Percentiles rank a stretch among this genome's conserved stretches.
Conservation (phyloP, 2,113 vertebrate genomes). For the Neodon shergylaensis region DNA sequence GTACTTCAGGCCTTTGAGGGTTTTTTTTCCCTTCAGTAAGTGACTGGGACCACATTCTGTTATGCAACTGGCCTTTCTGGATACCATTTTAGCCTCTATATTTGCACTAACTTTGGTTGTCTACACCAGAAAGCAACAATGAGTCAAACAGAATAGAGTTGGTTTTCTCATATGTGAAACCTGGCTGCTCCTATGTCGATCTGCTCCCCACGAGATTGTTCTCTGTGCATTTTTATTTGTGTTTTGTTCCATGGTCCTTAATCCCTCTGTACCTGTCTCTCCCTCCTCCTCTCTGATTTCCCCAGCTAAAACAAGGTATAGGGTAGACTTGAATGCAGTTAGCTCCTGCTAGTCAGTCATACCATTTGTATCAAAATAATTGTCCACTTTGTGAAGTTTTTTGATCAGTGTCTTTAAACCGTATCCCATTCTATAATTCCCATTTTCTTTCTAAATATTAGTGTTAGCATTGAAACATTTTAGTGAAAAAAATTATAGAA, state of each 20-base stretch:
- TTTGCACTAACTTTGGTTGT: background rate
- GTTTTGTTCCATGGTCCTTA: background rate
- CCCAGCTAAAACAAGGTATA: background rate
- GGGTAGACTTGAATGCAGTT: background rate
- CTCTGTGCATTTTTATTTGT: background rate
- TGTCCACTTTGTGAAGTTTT: background rate
- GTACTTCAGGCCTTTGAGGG: background rate
- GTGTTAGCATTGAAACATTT: conserved; percentile 40
- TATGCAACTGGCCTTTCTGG: background rate
- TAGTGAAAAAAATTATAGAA: conserved; percentile 22
- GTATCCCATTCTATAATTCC: background rate
- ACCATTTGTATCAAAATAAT: background rate
- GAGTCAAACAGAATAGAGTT: background rate
- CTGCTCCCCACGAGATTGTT: background rate
- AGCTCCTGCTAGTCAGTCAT: background rate
- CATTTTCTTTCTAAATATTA: background rate
- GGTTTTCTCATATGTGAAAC: background rate
- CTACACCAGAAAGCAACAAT: background rate
- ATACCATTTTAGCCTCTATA: background rate
- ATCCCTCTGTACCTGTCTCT: too few relatives aligned
- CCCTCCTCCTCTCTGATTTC: background rate
- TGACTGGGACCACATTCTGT: background rate
- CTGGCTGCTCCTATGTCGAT: background rate
- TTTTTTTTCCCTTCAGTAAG: background rate
- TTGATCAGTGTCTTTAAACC: background rate